Evolutionary conservation across 2,888 invertebrate species (phyloP), one percentile per base, ranked within the genome.

Genomic region (Drosophila fulvimacula): DNA sequence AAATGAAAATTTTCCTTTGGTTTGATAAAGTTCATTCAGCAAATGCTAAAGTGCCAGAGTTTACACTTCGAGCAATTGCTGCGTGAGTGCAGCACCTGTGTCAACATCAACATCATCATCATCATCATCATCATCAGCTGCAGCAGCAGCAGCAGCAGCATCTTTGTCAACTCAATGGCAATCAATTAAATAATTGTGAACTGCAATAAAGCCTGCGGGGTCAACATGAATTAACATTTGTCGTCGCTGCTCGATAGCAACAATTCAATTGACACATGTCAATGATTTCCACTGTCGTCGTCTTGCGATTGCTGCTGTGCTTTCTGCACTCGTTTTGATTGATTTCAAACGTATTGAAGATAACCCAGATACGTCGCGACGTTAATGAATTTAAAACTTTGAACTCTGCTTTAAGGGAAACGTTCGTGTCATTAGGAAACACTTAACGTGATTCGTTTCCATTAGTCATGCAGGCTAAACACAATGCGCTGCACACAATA

Each of bases 151-250:
- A n/a, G n/a, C 46, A 10, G n/a, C n/a, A n/a, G 11, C 32, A 36
- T 10, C 41, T 32, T n/a, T 15, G 27, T 15, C 32, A 34, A 9
- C 41, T 46, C 52, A 44, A 70, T 19, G 39, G 39, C 48, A 19
- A 46, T 46, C 53, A 75, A 77, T 75, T 75, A 59, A 73, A 61
- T 48, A 46, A 44, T 66, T 65, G 51, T 62, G 49, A 62, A 41
- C 73, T 62, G 73, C 77, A 62, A 66, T 66, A 59, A 57, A 75
- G 38, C 46, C 62, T 39, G 77, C 39, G 74, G 52, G 74, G 74
- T 75, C 74, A 77, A 7, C 21, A 48, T 60, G 53, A 73, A 76
- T 73, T 60, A 60, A 76, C 46, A 49, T 53, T 56, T 69, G 24
- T 63, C 52, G 49, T 49, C 49, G 44, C 44, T 49, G 39, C 15